Conservation (phyloP, 2,113 vertebrate genomes). For the Eolophus roseicapilla region DNA sequence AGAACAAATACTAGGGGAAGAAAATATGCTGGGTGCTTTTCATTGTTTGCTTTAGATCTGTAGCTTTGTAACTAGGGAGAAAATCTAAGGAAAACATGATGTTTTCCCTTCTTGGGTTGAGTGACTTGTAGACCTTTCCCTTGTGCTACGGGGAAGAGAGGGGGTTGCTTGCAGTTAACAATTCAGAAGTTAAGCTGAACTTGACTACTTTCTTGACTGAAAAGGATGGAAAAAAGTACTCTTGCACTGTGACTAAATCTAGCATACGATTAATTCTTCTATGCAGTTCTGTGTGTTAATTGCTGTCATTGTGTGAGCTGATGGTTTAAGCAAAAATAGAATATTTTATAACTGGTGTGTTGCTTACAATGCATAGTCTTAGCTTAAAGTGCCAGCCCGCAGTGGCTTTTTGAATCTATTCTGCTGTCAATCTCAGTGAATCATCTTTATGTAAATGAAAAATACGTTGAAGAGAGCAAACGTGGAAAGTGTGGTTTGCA, state of each 20-base stretch:
- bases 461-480: not conserved
- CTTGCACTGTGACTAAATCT: conserved; percentile 24
- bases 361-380: conserved; percentile 33
- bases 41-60: not conserved
- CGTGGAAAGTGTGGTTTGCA: not conserved
- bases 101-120: not conserved
- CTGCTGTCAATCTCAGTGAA: conserved; percentile 29
- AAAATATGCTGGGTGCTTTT: not conserved
- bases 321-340: conserved; percentile 61
- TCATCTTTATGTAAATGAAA: conserved; percentile 12
- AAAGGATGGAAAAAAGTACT: not conserved
- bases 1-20: not conserved
- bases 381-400: conserved; percentile 29
- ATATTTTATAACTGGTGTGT: conserved; percentile 6
- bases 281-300: conserved; percentile 42
- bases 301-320: conserved; percentile 63
- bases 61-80: not conserved
- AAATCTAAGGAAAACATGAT: not conserved
- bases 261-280: conserved; percentile 55
- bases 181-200: not conserved
- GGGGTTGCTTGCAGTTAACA: not conserved
- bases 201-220: conserved; percentile 17
- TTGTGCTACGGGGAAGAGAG: not conserved
- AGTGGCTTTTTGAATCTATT: conserved; percentile 3
- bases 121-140: not conserved